Base-by-base conservation (phyloP, 2,888 invertebrate species). In the Sinotaia quadrata region DNA sequence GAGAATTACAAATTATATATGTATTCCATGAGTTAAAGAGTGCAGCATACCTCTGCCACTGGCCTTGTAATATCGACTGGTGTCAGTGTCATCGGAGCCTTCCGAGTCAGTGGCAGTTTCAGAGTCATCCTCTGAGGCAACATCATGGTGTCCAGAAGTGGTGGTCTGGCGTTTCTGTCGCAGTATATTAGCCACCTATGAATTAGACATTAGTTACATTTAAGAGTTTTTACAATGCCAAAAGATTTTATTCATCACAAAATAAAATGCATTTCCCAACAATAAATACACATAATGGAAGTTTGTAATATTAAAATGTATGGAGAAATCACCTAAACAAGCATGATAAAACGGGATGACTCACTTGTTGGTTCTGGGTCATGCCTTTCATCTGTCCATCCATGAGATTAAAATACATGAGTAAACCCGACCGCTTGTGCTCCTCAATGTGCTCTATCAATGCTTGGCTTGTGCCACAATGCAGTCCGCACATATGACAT, bases 401-500 rank as follows among this genome's bases (percentile, higher is more conserved):
- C 33, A 65, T 44, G 21, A 54, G 54, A 51, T 54, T 41, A 56
- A 56, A 65, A 51, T 71, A 73, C 70, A 73, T 70, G 57, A 71
- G 68, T 10, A 73, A 29, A 15, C 71, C 71, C 24, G 59, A 66
- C 15, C 68, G 68, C 24, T 68, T 70, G 56, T 73, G 73, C 18
- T 73, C 73, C 31, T 68, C 59, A 29, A 73, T 73, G 54, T 73
- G 73, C 3, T 67, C 51, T 24, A 73, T 24, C 7, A 73, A 59
- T 27, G 56, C 21, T 18, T 67, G 71, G 12, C 70, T 60, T 49
- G 56, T 51, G 2, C 31, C 65, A 31, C 68, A 73, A 51, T 68
- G 71, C 49, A 71, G 68, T 0, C 70, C 73, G 66, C 73, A 73
- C 51, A 73, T 54, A 54, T 68, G 65, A 29, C 73, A 73, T 4